phyloP scores from a whole-genome alignment of 2,797 vertebrate species.

The Erithacus rubecula region DNA sequence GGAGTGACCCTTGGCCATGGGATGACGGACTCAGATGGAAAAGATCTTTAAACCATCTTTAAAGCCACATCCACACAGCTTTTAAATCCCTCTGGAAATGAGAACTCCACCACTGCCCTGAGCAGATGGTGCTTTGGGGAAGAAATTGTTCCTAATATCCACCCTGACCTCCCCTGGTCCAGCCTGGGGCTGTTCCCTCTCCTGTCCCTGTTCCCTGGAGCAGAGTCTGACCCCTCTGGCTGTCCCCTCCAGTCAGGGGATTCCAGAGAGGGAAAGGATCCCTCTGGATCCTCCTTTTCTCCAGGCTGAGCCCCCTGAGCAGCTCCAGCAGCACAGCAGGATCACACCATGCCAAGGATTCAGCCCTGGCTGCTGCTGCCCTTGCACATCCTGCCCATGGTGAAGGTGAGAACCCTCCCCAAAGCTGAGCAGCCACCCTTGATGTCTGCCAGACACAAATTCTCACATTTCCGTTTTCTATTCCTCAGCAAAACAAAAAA shows the following conservation, averaged over 20 bases:
- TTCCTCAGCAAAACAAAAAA: background rate
- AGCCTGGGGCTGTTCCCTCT: accelerated
- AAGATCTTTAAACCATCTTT: background rate
- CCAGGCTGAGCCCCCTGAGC: background rate
- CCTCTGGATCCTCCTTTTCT: background rate
- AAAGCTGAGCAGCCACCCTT: background rate
- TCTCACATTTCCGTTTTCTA: background rate
- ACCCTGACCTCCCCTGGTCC: background rate
- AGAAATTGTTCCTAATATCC: accelerated
- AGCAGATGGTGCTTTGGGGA: background rate
- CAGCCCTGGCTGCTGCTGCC: accelerated
- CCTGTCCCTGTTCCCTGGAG: background rate
- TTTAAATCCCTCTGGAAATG: background rate
- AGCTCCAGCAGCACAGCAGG: background rate
- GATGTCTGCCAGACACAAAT: background rate
- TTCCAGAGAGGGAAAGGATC: background rate
- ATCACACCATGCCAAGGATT: accelerated
- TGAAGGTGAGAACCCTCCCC: background rate
- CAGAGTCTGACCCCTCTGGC: accelerated
- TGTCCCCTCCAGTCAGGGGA: background rate
- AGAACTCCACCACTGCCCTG: accelerated
- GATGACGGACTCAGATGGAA: background rate
- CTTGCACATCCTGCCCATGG: accelerated
- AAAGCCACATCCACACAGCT: background rate
- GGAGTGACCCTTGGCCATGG: background rate